Conservation (phyloP, 2,113 vertebrate genomes). For the Piaya cayana region DNA sequence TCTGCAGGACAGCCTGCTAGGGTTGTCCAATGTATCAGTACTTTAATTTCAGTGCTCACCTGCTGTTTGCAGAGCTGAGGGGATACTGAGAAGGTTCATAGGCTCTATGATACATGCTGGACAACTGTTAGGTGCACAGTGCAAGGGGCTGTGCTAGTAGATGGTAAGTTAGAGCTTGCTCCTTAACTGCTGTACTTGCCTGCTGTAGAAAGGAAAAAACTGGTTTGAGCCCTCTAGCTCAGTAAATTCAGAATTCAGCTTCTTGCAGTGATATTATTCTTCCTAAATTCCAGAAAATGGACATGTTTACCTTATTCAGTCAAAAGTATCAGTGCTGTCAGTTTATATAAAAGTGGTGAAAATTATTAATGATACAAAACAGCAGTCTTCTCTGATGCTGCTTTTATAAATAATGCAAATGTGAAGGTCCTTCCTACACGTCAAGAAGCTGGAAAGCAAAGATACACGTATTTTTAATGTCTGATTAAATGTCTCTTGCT, state of each 20-base stretch:
- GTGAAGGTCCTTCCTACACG: accelerated
- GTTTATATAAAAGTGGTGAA: not conserved
- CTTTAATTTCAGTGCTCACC: not conserved
- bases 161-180: not conserved
- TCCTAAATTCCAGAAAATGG: not conserved
- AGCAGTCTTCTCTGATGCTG: not conserved
- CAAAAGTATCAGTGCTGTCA: accelerated
- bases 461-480: not conserved
- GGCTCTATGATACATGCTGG: accelerated
- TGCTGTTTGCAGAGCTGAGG: not conserved
- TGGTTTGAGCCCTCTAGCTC: not conserved
- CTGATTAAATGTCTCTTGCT: not conserved
- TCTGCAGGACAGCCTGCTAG: not conserved
- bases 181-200: not conserved
- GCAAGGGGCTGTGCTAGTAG: not conserved
- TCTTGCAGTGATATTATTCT: not conserved
- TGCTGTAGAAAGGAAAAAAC: not conserved
- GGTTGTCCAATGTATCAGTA: not conserved
- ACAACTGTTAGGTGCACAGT: accelerated
- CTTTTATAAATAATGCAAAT: not conserved
- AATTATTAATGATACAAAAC: not conserved
- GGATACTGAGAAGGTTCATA: accelerated
- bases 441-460: not conserved
- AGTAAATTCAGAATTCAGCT: not conserved
- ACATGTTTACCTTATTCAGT: not conserved